Base-by-base conservation (phyloP, 2,888 invertebrate genomes). In the Siphonodentalium dalli region DNA sequence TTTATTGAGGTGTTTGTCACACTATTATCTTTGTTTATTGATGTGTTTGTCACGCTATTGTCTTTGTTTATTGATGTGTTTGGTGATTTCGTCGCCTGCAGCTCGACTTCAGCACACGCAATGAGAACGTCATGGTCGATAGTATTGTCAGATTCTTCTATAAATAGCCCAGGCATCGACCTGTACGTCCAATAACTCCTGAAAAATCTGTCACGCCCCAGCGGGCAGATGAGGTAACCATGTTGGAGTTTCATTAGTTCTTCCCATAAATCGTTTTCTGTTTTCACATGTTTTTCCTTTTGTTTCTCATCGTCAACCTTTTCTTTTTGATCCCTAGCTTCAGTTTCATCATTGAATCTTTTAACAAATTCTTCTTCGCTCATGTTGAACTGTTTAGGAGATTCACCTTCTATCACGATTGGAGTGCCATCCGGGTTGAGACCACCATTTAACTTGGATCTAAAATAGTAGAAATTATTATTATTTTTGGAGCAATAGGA, bases 121-220 rank as follows among this genome's bases (percentile, higher is more conserved):
- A 26, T 21, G 13, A 69, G 54, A 6, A 54, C 61, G 27, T 64
- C 63, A 6, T 68, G 59, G n/a, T 68, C 58, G 2, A 77, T 60
- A 57, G 59, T 62, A 8, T 63, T 54, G 38, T 77, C 74, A 61
- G 71, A 57, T 48, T 75, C 71, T 49, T 76, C 76, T 2, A 76
- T 63, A 63, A 69, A 72, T 5, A 76, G 29, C 4, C 92, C 95
- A 1, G 91, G 90, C 63, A 95, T 83, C 1, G 90, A 89, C 54
- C 88, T 86, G 73, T 90, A 87, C 53, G 90, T 82, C 88, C 91
- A 93, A 84, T 91, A 95, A 64, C 91, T 87, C 0, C 93, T 86
- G 83, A 87, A 91, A 2, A 90, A 90, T 46, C 95, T 87, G 83
- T 95, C 95, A 24, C 87, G 85, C 0, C 92, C 93, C 71, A 90